phyloP scores from a whole-genome alignment of 2,797 vertebrate genomes.

The Gambusia yucatana region DNA sequence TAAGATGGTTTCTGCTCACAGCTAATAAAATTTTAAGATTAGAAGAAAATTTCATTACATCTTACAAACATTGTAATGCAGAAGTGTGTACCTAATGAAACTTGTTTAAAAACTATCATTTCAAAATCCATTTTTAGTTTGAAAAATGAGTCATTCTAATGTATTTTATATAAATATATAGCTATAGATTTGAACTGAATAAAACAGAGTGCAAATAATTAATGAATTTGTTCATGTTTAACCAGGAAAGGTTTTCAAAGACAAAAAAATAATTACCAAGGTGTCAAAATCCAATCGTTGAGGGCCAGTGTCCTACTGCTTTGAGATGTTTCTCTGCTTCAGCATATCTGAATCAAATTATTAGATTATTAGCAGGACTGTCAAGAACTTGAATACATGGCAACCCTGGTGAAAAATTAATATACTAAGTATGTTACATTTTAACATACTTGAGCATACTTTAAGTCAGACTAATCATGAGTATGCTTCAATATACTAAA shows the following conservation, averaged over 20 bases:
- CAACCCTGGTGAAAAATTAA: neutral
- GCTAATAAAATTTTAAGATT: neutral
- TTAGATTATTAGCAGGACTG: neutral
- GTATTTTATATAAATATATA: neutral
- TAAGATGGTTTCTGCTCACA: neutral
- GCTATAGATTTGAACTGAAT: neutral
- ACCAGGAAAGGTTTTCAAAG: neutral
- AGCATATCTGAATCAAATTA: neutral
- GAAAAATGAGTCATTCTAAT: neutral
- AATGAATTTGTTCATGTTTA: neutral
- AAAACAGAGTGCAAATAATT: neutral
- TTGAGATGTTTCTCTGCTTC: neutral
- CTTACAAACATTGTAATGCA: neutral
- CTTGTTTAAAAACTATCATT: neutral
- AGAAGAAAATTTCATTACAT: neutral
- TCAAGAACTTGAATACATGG: neutral
- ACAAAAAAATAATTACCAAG: neutral
- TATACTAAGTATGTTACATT: no score
- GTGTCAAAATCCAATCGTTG: neutral
- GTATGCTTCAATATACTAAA: no score
- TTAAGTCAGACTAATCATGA: no score
- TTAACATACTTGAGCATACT: no score
- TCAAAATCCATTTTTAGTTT: neutral
- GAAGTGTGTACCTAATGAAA: neutral
- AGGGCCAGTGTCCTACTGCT: neutral